Conservation (phyloP, 2,113 vertebrate genomes). For the Cottus gobio region DNA sequence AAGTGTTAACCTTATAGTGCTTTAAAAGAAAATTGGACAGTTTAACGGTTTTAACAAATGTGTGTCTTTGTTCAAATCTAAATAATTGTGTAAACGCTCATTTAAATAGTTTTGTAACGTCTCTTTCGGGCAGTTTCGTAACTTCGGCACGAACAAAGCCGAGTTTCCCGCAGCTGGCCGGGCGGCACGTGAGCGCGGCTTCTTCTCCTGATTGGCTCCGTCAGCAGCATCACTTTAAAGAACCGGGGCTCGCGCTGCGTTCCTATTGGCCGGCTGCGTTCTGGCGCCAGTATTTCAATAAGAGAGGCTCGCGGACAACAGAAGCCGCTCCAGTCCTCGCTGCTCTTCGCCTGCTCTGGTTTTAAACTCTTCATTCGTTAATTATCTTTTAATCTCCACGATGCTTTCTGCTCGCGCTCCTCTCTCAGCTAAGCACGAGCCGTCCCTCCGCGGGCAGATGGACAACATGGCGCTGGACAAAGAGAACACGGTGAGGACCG, state of each 20-base stretch:
- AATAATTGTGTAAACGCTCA: neutral
- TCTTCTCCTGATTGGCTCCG: constrained; percentile 74
- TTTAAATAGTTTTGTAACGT: constrained; percentile 40
- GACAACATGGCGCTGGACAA: constrained; percentile 56
- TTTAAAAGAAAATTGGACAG: too few relatives aligned
- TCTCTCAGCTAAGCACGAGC: neutral
- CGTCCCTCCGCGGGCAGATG: neutral
- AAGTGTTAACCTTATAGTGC: too few relatives aligned
- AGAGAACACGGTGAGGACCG: constrained; percentile 91
- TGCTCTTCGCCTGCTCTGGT: neutral
- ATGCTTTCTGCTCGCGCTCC: neutral
- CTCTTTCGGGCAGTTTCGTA: neutral
- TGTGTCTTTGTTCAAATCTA: neutral
- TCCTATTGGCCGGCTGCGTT: constrained; percentile 66
- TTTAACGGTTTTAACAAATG: neutral
- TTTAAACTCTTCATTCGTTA: too few relatives aligned
- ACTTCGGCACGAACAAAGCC: constrained; percentile 18
- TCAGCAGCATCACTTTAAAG: constrained; percentile 52
- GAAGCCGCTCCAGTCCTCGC: neutral
- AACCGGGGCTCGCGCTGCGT: neutral
- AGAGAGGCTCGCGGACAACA: constrained; percentile 26
- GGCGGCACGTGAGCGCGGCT: constrained; percentile 1
- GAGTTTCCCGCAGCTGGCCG: constrained; percentile 34
- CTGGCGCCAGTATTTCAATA: constrained; percentile 78
- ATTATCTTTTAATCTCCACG: neutral